Base-by-base conservation (phyloP, 2,797 vertebrate genomes). In the Spea hammondii region DNA sequence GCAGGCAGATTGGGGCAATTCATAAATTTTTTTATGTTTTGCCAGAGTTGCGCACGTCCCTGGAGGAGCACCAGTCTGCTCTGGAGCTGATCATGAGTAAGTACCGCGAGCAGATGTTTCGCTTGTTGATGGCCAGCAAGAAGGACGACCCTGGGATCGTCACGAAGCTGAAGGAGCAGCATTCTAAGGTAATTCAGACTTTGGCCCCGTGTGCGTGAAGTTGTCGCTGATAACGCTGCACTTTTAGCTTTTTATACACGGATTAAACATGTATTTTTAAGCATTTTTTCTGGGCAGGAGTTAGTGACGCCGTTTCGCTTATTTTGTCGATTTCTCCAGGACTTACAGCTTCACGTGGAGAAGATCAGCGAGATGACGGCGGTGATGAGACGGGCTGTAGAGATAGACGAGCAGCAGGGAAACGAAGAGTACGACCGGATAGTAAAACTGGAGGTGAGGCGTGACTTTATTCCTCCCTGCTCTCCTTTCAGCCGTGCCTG, bases 51-150 rank as follows among this genome's bases (percentile, higher is more conserved):
- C 93, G 94, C 48, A 94, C 94, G 0, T 99, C 98, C 4, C 86
- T 99, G n/a, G 96, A 99, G 83, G 98, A 99, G 85, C 97, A 99
- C 84, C 98, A 99, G 87, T 99, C 97, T 44, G 98, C 97, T 4
- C 88, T 99, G 88, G 97, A 98, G 79, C 95, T 99, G 77, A 99
- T 99, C 81, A 99, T 99, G 98, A 99, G 93, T 90, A 99, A 99
- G 86, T 99, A 99, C 86, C 94, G 97, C 80, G 98, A 99, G 82
- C 98, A 99, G 86, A 96, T 99, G 87, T 98, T 99, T 78, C 90
- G 97, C 82, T 85, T 99, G 67, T 92, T 99, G 8, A 97, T 97
- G 96, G 92, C 97, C 0, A 97, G 96, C 89, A 99, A 99, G 88
- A 96, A 93, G 84, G 98, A 99, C 4, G 96, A 98, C 74, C 97